These are phyloP conservation scores for Cariama cristata DNA, from an alignment of 2,113 vertebrate genomes.

Conservation along the genomic window DNA sequence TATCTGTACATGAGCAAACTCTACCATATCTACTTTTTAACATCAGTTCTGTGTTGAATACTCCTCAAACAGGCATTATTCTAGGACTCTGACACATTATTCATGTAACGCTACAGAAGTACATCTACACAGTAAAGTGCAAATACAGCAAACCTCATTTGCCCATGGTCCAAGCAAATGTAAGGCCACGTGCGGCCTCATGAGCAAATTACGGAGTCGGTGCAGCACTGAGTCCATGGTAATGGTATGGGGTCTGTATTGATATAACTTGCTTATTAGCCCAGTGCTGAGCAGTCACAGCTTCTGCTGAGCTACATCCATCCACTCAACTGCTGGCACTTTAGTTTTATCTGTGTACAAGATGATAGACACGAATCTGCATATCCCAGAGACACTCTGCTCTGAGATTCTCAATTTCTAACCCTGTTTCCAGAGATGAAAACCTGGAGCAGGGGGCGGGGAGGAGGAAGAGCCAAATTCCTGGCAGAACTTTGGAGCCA, in stretches of 20 bases:
- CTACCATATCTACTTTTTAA: neutral
- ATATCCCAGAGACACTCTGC: neutral
- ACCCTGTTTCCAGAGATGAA: neutral
- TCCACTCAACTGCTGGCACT: neutral
- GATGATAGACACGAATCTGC: neutral
- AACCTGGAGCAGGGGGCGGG: neutral
- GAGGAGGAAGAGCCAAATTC: constrained; percentile 20
- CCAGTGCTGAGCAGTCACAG: neutral
- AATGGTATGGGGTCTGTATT: neutral
- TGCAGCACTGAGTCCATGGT: neutral
- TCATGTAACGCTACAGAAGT: accelerated
- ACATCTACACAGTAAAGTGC: accelerated
- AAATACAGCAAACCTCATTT: neutral
- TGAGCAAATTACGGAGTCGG: accelerated
- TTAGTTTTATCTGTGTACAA: accelerated
- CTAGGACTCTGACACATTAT: neutral
- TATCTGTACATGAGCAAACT: neutral
- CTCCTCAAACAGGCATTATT: neutral
- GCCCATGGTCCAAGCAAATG: neutral
- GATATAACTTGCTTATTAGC: neutral
- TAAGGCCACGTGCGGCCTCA: accelerated
- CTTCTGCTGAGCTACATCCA: neutral
- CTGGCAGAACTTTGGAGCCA: constrained; percentile 25
- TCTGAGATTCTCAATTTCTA: neutral
- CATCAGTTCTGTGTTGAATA: neutral